Conservation (phyloP, 2,888 invertebrate genomes). For the Ectemnius lituratus region DNA sequence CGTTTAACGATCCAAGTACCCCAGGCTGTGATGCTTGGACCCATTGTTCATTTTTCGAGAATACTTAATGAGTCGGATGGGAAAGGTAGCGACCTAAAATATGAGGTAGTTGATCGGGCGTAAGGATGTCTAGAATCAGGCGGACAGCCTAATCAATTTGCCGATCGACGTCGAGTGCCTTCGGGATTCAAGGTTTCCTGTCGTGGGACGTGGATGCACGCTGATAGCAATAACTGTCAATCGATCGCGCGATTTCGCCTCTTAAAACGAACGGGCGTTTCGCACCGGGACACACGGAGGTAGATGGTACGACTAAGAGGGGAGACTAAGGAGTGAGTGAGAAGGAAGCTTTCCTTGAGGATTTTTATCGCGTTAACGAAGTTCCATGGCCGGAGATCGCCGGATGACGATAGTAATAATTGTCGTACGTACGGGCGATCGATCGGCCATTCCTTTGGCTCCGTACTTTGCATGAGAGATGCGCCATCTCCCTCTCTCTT, state of each 20-base stretch:
- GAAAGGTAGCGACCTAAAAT: slow-evolving; percentile 20
- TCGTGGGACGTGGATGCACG: slow-evolving; percentile 30
- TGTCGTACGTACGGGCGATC: slow-evolving; percentile 48
- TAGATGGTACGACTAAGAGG: too few species aligned
- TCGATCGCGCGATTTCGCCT: slow-evolving; percentile 51
- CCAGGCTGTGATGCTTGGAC: too few species aligned
- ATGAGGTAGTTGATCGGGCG: slow-evolving; percentile 30
- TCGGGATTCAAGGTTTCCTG: neutral
- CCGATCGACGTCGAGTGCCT: slow-evolving; percentile 33
- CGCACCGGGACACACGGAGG: neutral
- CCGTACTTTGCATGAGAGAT: slow-evolving; percentile 9
- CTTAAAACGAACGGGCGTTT: slow-evolving; percentile 25
- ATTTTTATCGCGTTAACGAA: slow-evolving; percentile 61
- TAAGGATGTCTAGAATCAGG: too few species aligned
- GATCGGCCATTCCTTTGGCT: slow-evolving; percentile 43
- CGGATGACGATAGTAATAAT: slow-evolving; percentile 56
- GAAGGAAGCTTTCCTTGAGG: slow-evolving; percentile 34
- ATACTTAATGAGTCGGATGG: slow-evolving; percentile 18
- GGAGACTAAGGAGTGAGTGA: too few species aligned
- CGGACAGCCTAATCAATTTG: slow-evolving; percentile 37
- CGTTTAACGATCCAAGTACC: too few species aligned
- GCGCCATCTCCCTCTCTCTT: neutral
- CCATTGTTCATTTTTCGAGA: too few species aligned
- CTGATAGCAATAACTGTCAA: slow-evolving; percentile 59
- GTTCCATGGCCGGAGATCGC: slow-evolving; percentile 44